phyloP scores from a whole-genome alignment of 2,888 invertebrate genomes.

The Willowsia nigromaculata region DNA sequence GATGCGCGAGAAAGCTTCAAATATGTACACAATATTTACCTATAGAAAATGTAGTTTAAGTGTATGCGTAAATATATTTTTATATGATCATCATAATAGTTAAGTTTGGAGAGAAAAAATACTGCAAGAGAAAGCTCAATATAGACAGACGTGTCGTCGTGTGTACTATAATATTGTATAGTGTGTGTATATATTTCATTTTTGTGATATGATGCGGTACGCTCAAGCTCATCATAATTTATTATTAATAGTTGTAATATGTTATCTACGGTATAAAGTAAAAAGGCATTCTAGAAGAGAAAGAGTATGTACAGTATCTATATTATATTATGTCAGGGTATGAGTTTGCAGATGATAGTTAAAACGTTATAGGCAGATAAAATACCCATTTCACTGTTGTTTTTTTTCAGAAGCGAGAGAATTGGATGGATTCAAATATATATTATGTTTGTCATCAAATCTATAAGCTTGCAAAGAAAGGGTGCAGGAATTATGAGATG shows the following conservation, averaged over 20 bases:
- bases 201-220: conserved; percentile 55
- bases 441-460: not conserved
- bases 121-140: conserved; percentile 72
- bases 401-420: conserved; percentile 47
- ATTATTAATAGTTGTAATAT: not conserved
- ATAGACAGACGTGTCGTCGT: conserved; percentile 9
- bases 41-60: too few relatives aligned
- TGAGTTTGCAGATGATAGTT: not conserved
- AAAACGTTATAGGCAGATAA: not conserved
- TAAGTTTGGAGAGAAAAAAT: conserved; percentile 56
- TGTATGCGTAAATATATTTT: not conserved
- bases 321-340: not conserved
- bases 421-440: conserved; percentile 60
- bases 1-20: not conserved
- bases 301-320: not conserved
- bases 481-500: not conserved
- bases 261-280: not conserved
- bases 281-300: not conserved
- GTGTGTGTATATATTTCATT: not conserved
- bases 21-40: not conserved
- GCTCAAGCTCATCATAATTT: conserved; percentile 51
- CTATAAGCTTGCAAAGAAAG: not conserved
- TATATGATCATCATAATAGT: not conserved
- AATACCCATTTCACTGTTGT: not conserved
- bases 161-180: conserved; percentile 1